A percentile compares a stretch with the other conserved stretches of the same genome.
Conservation (phyloP, 2,888 invertebrate genomes). For the Caenorhabditis sp. region DNA sequence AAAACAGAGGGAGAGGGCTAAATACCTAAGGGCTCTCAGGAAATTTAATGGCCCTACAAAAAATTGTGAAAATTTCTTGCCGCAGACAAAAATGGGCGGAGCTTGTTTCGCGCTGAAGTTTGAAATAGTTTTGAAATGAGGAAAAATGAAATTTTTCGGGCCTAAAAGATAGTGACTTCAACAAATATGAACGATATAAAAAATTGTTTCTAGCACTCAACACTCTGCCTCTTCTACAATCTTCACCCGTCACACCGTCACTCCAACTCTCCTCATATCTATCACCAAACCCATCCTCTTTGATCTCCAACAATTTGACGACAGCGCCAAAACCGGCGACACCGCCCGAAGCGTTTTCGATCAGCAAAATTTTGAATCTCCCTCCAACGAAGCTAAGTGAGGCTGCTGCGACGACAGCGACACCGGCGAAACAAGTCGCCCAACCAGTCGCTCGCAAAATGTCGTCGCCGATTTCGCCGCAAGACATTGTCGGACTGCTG, state of each 20-base stretch:
- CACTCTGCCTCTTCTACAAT: not conserved
- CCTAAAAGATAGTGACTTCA: too few species aligned
- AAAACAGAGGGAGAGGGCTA: too few species aligned
- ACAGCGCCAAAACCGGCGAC: conserved; percentile 1
- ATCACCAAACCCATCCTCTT: not conserved
- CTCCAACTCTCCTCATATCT: conserved; percentile 3
- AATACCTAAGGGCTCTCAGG: too few species aligned
- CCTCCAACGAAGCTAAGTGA: too few species aligned
- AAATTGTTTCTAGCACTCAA: not conserved
- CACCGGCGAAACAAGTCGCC: conserved; percentile 13
- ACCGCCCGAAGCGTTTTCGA: conserved; percentile 6
- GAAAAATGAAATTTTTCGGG: too few species aligned
- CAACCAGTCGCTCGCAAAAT: conserved; percentile 7
- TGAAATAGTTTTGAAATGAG: too few species aligned
- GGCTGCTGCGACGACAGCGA: conserved; percentile 1
- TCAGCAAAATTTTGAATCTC: conserved; percentile 1
- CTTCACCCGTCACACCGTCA: conserved; percentile 1
- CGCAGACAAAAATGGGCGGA: too few species aligned
- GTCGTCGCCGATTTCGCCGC: conserved; percentile 9
- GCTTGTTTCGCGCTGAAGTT: too few species aligned
- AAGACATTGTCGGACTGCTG: conserved; percentile 11
- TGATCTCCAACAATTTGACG: not conserved
- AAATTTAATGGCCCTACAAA: too few species aligned
- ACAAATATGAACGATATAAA: too few species aligned
- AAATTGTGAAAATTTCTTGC: too few species aligned